Evolutionary conservation across 1,140 invertebrate genomes (phyloP).

Genomic region (Nylanderia fulva): DNA sequence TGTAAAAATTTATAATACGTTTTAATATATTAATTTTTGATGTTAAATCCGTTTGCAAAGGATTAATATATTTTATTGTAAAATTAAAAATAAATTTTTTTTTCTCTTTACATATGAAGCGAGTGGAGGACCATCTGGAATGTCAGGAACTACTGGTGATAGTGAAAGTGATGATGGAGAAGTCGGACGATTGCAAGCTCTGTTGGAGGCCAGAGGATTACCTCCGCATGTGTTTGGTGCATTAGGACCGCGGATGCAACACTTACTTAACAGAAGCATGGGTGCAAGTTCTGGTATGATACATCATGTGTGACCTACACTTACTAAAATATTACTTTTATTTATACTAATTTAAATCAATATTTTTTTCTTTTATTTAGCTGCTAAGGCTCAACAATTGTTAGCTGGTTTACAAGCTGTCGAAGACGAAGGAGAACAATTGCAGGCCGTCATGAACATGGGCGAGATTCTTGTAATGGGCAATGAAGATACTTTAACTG

Average conservation of each 20-base stretch:
- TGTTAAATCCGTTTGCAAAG: too few relatives aligned
- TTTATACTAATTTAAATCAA: slow-evolving; percentile 72
- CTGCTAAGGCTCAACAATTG: slow-evolving; percentile 97
- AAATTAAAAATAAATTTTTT: slow-evolving; percentile 24
- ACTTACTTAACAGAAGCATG: slow-evolving; percentile 97
- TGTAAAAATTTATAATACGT: too few relatives aligned
- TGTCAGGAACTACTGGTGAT: slow-evolving; percentile 82
- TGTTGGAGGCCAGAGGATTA: slow-evolving; percentile 96
- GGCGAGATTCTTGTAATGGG: slow-evolving; percentile 99
- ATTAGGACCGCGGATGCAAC: slow-evolving; percentile 98
- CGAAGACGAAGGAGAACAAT: slow-evolving; percentile 98
- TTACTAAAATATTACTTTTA: slow-evolving; percentile 6
- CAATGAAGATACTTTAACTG: slow-evolving; percentile 99
- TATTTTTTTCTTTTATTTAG: slow-evolving; percentile 84
- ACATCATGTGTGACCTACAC: not conserved
- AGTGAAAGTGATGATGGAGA: slow-evolving; percentile 93
- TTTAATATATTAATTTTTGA: too few relatives aligned
- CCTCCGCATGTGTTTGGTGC: slow-evolving; percentile 98
- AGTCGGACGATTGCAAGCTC: slow-evolving; percentile 94
- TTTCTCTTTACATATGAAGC: slow-evolving; percentile 60
- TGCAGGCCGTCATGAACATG: slow-evolving; percentile 99
- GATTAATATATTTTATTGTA: too few relatives aligned
- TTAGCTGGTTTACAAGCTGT: slow-evolving; percentile 96
- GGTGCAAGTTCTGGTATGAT: slow-evolving; percentile 91
- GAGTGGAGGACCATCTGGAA: slow-evolving; percentile 83